Base-by-base conservation (phyloP, 2,888 invertebrate genomes). In the Himalopsyche kuldschensis region DNA sequence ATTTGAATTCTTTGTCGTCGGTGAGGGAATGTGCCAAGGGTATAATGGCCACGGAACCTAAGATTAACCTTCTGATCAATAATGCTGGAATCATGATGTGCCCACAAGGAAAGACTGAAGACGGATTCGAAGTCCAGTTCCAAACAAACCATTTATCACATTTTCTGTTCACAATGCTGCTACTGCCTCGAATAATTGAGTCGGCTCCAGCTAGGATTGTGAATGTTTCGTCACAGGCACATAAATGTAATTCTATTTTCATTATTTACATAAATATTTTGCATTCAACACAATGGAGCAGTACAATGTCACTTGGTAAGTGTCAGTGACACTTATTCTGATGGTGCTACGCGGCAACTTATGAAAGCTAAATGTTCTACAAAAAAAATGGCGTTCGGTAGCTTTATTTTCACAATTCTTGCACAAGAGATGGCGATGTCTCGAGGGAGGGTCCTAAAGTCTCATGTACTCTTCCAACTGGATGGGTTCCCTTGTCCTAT, bases 1-100 rank as follows among this genome's bases (percentile, higher is more conserved):
- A 91, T 86, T 87, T 91, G 41, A 85, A 87, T 3, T 91, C 90
- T 75, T 87, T 91, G 48, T 87, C 88, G 27, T 91, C 91, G 0
- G 88, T 92, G 0, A 87, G 90, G 82, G 86, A 88, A 80, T 92
- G 91, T 85, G 90, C 90, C 1, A 87, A 88, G 80, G 87, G 89
- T 6, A 87, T 92, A 69, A 76, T 89, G 20, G 87, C 88, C 27
- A 88, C 87, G 2, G 91, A 92, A 87, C 41, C 87, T 4, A 87
- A 87, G 55, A 90, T 91, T 76, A 89, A 91, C 85, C 84, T 91
- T 41, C 88, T 92, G 5, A 88, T 92, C 24, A 92, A 92, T 86
- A 92, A 92, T 86, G 91, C 93, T 20, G 94, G 94, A 0, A 90
- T 94, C 1, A 93, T 94, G 93, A 89, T 91, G 87, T 92, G 93